Evolutionary conservation across 2,113 vertebrate genomes (phyloP), one percentile per base, ranked within the genome.

Genomic region (Arizona elegans): DNA sequence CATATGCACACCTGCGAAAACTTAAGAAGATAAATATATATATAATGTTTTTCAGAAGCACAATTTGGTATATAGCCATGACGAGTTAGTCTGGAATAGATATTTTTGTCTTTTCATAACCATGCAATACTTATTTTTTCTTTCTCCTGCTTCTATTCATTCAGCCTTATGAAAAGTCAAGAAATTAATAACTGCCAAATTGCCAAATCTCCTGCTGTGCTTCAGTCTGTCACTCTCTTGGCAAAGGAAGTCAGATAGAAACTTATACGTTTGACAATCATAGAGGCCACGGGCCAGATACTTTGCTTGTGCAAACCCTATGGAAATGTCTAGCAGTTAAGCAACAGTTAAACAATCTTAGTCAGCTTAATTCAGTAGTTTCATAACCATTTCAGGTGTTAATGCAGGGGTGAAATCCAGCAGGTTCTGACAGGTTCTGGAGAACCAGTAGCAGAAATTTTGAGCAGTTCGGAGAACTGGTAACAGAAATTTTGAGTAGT

Each of bases 181-280:
- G 92, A 47, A 88, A 65, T 10, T 1, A 53, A 8, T 9, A n/a
- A 93, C 87, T 94, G 1, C 8, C 62, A 1, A 91, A 92, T 58
- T 10, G 70, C 93, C 93, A 81, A 88, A 33, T 65, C 92, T 92
- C 91, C 93, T 92, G 93, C 88, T 92, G 88, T 94, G 38, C 88
- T 70, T 33, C 75, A 92, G 91, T 86, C 93, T 89, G 75, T 1
- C 92, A 92, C 87, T 21, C 0, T 29, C 90, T 15, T 91, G 93
- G 93, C 94, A 93, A 55, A 38, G 65, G 12, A 59, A 95, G 56
- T 38, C 92, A 81, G 93, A 91, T 38, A n/a, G 55, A 26, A 23
- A 43, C 89, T 93, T 86, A 89, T 24, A 59, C 52, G 0, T 92
- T 90, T 87, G 33, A 62, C 87, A 94, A 93, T 88, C 75, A 59